Evolutionary conservation across 2,113 vertebrate genomes (phyloP).

Genomic region (Nothocercus julius): DNA sequence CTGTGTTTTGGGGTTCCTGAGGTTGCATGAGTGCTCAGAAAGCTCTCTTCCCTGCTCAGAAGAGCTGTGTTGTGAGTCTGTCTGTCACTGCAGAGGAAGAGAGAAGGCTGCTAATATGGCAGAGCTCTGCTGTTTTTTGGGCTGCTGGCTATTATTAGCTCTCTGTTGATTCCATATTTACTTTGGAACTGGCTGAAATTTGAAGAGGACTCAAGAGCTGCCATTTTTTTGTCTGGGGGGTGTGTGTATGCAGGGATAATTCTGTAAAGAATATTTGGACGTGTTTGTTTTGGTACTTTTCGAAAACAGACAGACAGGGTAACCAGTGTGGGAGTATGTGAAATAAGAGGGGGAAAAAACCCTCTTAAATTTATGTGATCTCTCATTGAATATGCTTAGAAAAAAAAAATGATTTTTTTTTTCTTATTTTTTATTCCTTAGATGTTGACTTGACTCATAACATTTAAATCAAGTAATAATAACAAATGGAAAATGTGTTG

Average conservation of each 20-base stretch:
- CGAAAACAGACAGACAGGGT: too few species aligned
- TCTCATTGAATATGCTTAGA: background rate
- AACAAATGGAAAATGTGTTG: constrained; percentile 41
- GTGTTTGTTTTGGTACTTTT: background rate
- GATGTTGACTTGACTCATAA: background rate
- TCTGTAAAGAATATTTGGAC: background rate
- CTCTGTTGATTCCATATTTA: background rate
- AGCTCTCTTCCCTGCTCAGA: background rate
- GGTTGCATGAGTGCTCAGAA: background rate
- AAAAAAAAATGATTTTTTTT: background rate
- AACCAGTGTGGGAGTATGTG: background rate
- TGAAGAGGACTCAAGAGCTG: background rate
- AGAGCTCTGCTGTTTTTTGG: background rate
- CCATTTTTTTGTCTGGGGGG: background rate
- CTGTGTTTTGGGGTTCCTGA: background rate
- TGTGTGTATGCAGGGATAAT: background rate
- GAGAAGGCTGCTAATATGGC: background rate
- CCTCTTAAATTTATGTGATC: background rate
- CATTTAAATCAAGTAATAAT: background rate
- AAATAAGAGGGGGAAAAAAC: background rate
- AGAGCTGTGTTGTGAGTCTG: background rate
- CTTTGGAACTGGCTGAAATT: background rate
- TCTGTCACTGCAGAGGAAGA: background rate
- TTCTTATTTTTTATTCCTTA: background rate
- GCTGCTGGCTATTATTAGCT: background rate